Conservation (phyloP, 2,888 invertebrate genomes). For the Octonoba sinensis region DNA sequence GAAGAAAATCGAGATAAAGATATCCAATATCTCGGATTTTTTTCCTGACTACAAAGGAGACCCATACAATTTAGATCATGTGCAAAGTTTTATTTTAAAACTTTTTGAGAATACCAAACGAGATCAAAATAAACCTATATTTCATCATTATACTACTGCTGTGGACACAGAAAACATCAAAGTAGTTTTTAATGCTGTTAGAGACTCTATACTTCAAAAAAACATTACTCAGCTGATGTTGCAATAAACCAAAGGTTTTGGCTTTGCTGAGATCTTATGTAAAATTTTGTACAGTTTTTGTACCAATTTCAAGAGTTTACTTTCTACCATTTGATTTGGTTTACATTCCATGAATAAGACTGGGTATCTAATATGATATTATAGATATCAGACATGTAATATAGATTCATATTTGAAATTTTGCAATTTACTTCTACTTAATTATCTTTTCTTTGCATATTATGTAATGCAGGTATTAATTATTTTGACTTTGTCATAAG, state of each 20-base stretch:
- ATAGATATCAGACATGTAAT: too few species aligned
- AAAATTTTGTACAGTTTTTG: slow-evolving; percentile 1
- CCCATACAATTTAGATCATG: slow-evolving; percentile 78
- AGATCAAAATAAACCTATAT: slow-evolving; percentile 86
- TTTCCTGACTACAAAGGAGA: slow-evolving; percentile 74
- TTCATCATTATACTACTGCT: slow-evolving; percentile 98
- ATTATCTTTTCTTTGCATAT: too few species aligned
- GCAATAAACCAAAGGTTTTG: slow-evolving; percentile 74
- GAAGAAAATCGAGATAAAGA: slow-evolving; percentile 82
- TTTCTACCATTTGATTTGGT: too few species aligned
- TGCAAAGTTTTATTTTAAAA: slow-evolving; percentile 89
- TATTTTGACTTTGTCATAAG: too few species aligned
- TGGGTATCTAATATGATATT: too few species aligned
- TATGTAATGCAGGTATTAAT: too few species aligned
- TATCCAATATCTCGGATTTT: slow-evolving; percentile 67
- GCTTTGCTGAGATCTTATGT: too few species aligned
- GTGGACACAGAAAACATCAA: slow-evolving; percentile 99
- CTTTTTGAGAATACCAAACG: slow-evolving; percentile 83
- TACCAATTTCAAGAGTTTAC: slow-evolving; percentile 19
- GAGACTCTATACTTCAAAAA: slow-evolving; percentile 95
- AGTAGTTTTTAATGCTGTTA: slow-evolving; percentile 97
- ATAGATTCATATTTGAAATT: too few species aligned
- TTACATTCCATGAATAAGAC: too few species aligned
- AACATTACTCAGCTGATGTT: slow-evolving; percentile 95
- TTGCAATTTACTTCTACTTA: too few species aligned